Conservation (phyloP, 2,113 vertebrate species). For the Odontesthes bonariensis region DNA sequence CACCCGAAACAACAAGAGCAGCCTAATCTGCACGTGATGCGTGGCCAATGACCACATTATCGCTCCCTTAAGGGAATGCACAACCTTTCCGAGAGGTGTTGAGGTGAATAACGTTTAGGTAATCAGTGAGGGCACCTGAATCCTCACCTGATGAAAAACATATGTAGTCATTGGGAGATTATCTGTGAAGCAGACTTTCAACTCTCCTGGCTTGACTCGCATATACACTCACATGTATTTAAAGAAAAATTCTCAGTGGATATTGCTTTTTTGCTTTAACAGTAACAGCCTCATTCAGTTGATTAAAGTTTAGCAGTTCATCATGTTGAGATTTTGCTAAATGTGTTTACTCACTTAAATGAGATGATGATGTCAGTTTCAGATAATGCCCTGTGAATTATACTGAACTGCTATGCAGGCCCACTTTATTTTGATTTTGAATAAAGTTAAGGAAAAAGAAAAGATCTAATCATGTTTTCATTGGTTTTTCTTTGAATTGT, state of each 20-base stretch:
- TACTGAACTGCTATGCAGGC: background rate
- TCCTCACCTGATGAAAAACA: conserved; percentile 32
- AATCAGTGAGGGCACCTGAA: conserved; percentile 12
- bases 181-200: conserved; percentile 17
- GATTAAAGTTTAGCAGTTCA: background rate
- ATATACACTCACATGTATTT: conserved; percentile 1
- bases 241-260: background rate
- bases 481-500: no score
- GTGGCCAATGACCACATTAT: conserved; percentile 30
- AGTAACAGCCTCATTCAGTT: background rate
- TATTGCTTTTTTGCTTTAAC: no score
- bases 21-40: conserved; percentile 37
- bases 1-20: conserved; percentile 42
- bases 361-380: background rate
- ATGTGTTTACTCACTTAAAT: no score
- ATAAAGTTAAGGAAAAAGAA: background rate
- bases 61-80: background rate
- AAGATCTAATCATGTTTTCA: no score
- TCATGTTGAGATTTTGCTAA: no score
- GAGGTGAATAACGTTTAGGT: conserved; percentile 29
- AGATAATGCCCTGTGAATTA: no score
- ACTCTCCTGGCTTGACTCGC: conserved; percentile 12
- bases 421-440: background rate
- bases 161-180: conserved; percentile 42
- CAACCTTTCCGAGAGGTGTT: conserved; percentile 25